Evolutionary conservation across 2,113 vertebrate species (phyloP), one percentile per base, ranked within the genome.

Genomic region (Collichthys lucidus): DNA sequence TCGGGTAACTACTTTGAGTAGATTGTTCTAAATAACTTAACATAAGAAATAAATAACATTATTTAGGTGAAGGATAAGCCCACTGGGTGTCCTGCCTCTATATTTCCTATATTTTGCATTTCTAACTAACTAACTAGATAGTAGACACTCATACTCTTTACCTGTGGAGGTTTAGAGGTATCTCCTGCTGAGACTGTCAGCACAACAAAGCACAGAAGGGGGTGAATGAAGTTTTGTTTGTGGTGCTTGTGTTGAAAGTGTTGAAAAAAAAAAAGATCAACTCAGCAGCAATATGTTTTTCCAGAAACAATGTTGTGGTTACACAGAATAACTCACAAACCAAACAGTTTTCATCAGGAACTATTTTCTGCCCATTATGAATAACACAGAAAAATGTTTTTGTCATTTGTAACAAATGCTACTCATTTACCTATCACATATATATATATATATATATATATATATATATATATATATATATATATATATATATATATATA

Each of bases 1-100:
- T 50, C 73, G 29, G 46, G 26, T n/a, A 77, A 65, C 68, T n/a
- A n/a, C 49, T 79, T 65, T 17, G 15, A 64, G 29, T 46, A 46
- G 11, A 46, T 46, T 12, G 12, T 35, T 35, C 35, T 35, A 35
- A 35, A 35, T 35, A 35, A 35, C 35, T 8, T 35, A 35, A 35
- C 7, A 8, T 35, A 35, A 40, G 8, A 2, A 40, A 40, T 40
- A 40, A 40, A 40, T 40, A 40, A 40, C 35, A 40, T 40, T 40
- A 40, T 9, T 40, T 40, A 40, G 8, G 7, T 40, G 35, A 8
- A 40, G 35, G 35, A 40, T 40, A 40, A 8, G 35, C 35, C 7
- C 8, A 2, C 7, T 40, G 35, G 35, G 35, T 40, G 35, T 40
- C 9, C 35, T 40, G 35, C 35, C 35, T 40, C 35, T 40, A 40